A percentile compares a stretch with the other conserved stretches of the same genome.
Conservation (phyloP, 2,888 invertebrate species). For the Holacanthella duospinosa region DNA sequence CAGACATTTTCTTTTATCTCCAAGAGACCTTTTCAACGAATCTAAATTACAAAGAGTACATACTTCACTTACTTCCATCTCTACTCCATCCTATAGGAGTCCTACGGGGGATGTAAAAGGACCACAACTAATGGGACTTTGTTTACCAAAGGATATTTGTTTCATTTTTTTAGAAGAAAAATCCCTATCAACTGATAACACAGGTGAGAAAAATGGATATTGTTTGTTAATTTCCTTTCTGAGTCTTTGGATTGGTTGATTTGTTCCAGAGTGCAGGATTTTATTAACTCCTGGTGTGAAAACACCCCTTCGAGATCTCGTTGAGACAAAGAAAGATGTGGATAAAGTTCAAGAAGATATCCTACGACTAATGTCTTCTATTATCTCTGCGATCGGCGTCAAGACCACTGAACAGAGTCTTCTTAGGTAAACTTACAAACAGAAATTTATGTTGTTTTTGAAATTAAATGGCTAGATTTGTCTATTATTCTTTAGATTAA, state of each 20-base stretch:
- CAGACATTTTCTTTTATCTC: conserved; percentile 27
- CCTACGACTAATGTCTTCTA: conserved; percentile 58
- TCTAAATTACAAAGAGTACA: conserved; percentile 33
- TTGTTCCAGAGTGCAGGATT: background rate
- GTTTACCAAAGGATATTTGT: conserved; percentile 57
- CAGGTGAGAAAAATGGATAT: background rate
- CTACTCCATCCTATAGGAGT: conserved; percentile 33
- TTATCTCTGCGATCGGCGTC: conserved; percentile 67
- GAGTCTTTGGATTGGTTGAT: background rate
- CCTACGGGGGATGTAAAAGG: conserved; percentile 42
- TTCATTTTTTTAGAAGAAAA: conserved; percentile 53
- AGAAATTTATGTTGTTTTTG: background rate
- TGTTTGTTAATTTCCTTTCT: background rate
- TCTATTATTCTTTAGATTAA: conserved; percentile 41
- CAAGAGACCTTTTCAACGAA: conserved; percentile 30
- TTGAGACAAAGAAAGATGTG: background rate
- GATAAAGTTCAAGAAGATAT: conserved; percentile 47
- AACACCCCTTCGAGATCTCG: background rate
- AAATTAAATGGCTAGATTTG: background rate
- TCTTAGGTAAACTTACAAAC: conserved; percentile 46
- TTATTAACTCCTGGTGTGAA: no score
- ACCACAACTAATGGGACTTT: conserved; percentile 59
- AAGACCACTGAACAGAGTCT: conserved; percentile 72
- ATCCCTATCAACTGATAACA: background rate
- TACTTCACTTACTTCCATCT: conserved; percentile 38